Conservation (phyloP, 37 sponge, comb jelly and placozoan species). For the Axinella damicornis region DNA sequence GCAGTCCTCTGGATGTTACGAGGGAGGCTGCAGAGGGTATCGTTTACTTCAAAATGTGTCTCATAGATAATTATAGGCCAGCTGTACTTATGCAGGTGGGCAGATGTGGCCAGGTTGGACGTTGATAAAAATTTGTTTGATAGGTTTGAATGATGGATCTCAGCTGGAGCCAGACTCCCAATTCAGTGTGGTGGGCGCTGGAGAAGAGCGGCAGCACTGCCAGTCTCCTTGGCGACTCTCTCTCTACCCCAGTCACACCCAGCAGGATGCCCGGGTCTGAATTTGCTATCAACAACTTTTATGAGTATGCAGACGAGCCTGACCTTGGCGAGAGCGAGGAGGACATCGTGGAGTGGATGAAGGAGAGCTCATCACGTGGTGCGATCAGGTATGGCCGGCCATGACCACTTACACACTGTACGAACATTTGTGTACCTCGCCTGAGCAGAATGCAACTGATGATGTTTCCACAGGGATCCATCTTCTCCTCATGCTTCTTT, state of each 20-base stretch:
- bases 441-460: too few species aligned
- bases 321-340: constrained; percentile 49
- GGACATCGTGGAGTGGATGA: constrained; percentile 62
- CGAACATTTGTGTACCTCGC: too few species aligned
- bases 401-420: too few species aligned
- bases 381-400: constrained; percentile 14
- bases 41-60: too few species aligned
- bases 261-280: neutral
- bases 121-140: too few species aligned
- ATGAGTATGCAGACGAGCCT: constrained; percentile 66
- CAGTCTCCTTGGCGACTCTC: neutral
- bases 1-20: too few species aligned
- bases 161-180: constrained; percentile 66
- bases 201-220: neutral
- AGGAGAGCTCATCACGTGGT: constrained; percentile 36
- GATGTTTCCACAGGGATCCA: too few species aligned
- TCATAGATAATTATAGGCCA: too few species aligned
- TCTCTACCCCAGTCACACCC: neutral
- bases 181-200: constrained; percentile 63
- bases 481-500: too few species aligned
- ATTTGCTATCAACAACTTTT: constrained; percentile 41
- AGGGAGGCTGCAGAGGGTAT: too few species aligned
- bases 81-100: too few species aligned
- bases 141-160: constrained; percentile 16
- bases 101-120: too few species aligned